Evolutionary conservation across 2,888 invertebrate genomes (phyloP).

Genomic region (Ditylenchus weischeri): DNA sequence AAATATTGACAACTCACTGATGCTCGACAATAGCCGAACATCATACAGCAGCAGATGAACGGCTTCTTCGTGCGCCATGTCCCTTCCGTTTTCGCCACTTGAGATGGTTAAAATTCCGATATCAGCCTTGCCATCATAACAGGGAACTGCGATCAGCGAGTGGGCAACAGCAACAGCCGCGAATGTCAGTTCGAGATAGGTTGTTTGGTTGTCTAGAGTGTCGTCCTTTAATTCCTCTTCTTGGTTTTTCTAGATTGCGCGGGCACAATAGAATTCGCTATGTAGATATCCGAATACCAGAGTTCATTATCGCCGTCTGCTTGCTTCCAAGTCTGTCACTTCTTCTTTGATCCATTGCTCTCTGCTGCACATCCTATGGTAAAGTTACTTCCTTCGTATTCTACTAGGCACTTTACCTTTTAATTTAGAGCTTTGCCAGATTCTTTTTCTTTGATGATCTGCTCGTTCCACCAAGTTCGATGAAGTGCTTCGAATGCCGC

Average conservation of each 20-base stretch:
- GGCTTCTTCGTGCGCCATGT: constrained; percentile 1
- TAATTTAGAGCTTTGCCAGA: constrained; percentile 20
- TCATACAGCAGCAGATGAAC: not conserved
- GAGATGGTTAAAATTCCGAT: not conserved
- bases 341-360: not conserved
- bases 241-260: constrained; percentile 14
- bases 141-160: not conserved
- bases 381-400: not conserved
- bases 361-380: constrained; percentile 23
- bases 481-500: constrained; percentile 37
- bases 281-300: constrained; percentile 11
- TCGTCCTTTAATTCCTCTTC: no score
- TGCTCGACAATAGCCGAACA: not conserved
- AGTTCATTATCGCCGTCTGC: constrained; percentile 11
- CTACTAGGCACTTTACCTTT: not conserved
- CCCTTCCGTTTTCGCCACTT: not conserved
- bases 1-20: no score
- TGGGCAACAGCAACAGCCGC: no score
- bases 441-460: constrained; percentile 20
- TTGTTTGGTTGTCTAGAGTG: no score
- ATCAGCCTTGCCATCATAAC: not conserved
- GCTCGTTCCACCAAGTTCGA: constrained; percentile 48
- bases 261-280: constrained; percentile 24
- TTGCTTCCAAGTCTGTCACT: not conserved
- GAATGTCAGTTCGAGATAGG: no score